Evolutionary conservation across 2,888 invertebrate genomes (phyloP).

Genomic region (Apamea monoglypha): DNA sequence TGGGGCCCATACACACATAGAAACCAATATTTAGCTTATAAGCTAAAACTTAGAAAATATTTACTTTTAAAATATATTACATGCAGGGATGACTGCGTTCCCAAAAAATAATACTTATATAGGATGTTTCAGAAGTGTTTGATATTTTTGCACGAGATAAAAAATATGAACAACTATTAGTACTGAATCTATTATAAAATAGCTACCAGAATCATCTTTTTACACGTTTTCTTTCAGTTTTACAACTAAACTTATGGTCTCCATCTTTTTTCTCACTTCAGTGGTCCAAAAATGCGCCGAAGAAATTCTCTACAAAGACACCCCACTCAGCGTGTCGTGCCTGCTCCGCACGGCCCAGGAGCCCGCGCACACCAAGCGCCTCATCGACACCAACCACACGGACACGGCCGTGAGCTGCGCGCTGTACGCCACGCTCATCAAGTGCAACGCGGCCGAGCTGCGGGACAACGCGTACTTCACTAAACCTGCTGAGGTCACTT

Average conservation of each 20-base stretch:
- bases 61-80: no score
- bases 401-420: slow-evolving; percentile 74
- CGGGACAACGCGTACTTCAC: slow-evolving; percentile 80
- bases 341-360: slow-evolving; percentile 69
- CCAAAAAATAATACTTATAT: no score
- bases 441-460: slow-evolving; percentile 74
- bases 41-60: no score
- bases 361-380: slow-evolving; percentile 36
- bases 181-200: no score
- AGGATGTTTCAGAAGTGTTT: no score
- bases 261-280: slow-evolving; percentile 53
- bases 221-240: no score
- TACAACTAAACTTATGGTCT: background rate
- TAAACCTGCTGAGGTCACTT: slow-evolving; percentile 66
- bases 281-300: slow-evolving; percentile 82
- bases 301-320: slow-evolving; percentile 80
- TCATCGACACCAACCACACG: slow-evolving; percentile 55
- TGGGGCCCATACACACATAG: background rate
- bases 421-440: slow-evolving; percentile 80
- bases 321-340: slow-evolving; percentile 80
- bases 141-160: no score
- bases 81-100: no score
- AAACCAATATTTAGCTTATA: no score
- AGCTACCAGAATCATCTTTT: no score
- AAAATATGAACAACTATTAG: no score